Conservation (phyloP, 2,797 vertebrate genomes). For the Bufotes viridis region DNA sequence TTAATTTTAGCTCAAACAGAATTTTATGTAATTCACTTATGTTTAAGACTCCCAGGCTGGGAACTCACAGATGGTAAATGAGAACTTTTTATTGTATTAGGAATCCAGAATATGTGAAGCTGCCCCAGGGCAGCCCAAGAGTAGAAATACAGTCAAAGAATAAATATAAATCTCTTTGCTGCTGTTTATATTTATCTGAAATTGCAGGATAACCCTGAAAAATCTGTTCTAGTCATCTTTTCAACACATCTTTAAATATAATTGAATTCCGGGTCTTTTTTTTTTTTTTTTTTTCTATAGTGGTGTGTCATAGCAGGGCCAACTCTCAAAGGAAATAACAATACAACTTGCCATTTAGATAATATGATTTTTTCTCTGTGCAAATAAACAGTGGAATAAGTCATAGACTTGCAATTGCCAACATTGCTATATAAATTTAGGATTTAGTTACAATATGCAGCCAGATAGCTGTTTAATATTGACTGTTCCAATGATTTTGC, state of each 20-base stretch:
- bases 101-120: conserved; percentile 4
- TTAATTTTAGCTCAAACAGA: conserved; percentile 31
- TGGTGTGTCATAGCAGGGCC: neutral
- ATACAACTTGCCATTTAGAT: neutral
- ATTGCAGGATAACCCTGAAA: neutral
- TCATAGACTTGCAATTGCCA: neutral
- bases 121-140: conserved; percentile 11
- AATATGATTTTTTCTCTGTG: neutral
- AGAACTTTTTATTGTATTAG: conserved; percentile 37
- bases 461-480: too few relatives aligned
- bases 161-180: conserved; percentile 7
- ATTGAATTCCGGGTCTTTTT: neutral
- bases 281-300: neutral
- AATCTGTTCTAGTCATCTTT: neutral
- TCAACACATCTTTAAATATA: neutral
- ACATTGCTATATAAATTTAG: neutral
- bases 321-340: neutral
- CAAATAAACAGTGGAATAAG: neutral
- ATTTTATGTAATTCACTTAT: conserved; percentile 44
- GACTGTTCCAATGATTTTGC: too few relatives aligned
- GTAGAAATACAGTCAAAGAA: neutral
- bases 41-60: conserved; percentile 25
- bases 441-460: neutral
- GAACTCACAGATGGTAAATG: conserved; percentile 47
- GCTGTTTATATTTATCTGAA: neutral